A percentile compares a stretch with the other conserved stretches of the same genome.
Evolutionary conservation across 2,113 vertebrate species (phyloP).

Genomic region (Ariopsis seemanni): DNA sequence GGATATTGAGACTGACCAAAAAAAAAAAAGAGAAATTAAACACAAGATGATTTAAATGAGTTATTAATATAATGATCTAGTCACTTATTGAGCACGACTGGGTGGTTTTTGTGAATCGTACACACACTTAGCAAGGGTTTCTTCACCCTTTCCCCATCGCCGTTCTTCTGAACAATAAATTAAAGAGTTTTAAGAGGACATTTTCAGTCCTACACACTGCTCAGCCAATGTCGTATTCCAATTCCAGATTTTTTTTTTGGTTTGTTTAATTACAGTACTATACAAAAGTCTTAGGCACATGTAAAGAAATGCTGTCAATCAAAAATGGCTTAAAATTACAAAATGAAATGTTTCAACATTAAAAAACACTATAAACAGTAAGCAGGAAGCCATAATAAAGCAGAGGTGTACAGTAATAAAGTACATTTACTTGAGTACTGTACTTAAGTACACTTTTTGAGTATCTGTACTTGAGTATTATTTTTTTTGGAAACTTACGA

Average conservation of each 20-base stretch:
- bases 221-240: not conserved
- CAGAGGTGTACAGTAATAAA: too few species aligned
- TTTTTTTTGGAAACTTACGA: too few species aligned
- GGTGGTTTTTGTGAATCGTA: not conserved
- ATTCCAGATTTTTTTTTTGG: not conserved
- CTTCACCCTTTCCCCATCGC: not conserved
- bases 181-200: not conserved
- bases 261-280: not conserved
- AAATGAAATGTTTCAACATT: too few species aligned
- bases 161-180: not conserved
- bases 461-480: too few species aligned
- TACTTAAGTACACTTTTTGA: too few species aligned
- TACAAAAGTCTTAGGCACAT: too few species aligned
- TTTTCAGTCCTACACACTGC: not conserved
- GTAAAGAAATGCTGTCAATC: too few species aligned
- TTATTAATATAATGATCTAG: not conserved
- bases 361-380: too few species aligned
- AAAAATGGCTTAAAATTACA: too few species aligned
- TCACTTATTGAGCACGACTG: not conserved
- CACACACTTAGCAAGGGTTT: not conserved
- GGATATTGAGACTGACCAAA: not conserved
- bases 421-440: too few species aligned
- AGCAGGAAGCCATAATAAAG: too few species aligned
- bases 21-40: not conserved
- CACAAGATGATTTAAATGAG: not conserved